Evolutionary conservation across 2,113 vertebrate genomes (phyloP), one percentile per base, ranked within the genome.

Genomic region (Panurus biarmicus): DNA sequence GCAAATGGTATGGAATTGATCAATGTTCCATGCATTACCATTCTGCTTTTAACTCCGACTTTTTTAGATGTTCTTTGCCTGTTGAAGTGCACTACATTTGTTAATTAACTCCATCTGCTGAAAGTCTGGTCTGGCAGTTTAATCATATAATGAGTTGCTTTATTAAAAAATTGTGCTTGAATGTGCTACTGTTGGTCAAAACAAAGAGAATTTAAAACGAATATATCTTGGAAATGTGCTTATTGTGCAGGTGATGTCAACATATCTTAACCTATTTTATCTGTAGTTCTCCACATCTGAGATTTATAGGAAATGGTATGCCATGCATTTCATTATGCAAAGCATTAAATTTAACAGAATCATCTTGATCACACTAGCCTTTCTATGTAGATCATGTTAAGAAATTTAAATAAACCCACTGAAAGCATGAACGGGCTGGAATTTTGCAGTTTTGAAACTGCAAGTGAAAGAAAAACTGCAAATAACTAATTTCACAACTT

Each of bases 81-180:
- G 71, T 65, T 9, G 48, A 76, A 83, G n/a, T 74, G 26, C 78
- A 47, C 48, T 85, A 13, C 7, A 3, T 73, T 90, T 42, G 14
- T 40, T 95, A 92, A 94, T 95, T 89, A 87, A 87, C 45, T 71
- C 94, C 94, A 84, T 89, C 94, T 95, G 88, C 71, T 90, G 87
- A 45, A 88, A 91, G 62, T 31, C n/a, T 96, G 80, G 48, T 71
- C 44, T 84, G 54, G 35, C 7, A 53, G 31, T 85, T 94, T 73
- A 84, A 87, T 72, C 85, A 71, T 65, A 33, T 62, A 70, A 73
- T 18, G 35, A 90, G 53, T 64, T 67, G 29, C 36, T 87, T 91
- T 96, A 77, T 93, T 88, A 45, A 86, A 90, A 94, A 85, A 61
- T 60, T 54, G 28, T 72, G 61, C 28, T 31, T 90, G 31, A 50